Evolutionary conservation across 2,113 vertebrate species (phyloP).

Genomic region (Chlorocebus sabaeus): DNA sequence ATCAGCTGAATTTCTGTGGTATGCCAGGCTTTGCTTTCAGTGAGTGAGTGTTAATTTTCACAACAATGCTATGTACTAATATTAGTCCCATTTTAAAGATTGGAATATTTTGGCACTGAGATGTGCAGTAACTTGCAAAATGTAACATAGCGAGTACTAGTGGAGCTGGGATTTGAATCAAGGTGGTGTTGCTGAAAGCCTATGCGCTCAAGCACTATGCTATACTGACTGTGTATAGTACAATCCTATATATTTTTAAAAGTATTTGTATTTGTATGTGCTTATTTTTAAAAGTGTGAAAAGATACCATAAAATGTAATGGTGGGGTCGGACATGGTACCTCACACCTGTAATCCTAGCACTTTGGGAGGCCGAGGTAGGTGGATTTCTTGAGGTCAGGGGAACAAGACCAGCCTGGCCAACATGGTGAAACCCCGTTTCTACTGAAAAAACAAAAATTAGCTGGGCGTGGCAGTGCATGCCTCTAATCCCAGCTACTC

Average conservation of each 20-base stretch:
- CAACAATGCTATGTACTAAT: not conserved
- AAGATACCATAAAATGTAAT: not conserved
- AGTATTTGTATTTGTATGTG: not conserved
- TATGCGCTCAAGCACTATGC: not conserved
- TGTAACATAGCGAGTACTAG: not conserved
- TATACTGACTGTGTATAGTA: not conserved
- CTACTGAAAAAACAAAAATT: too few species aligned
- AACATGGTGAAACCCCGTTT: too few species aligned
- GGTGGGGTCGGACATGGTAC: too few species aligned
- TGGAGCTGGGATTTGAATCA: not conserved
- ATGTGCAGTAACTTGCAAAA: not conserved
- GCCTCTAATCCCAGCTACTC: too few species aligned
- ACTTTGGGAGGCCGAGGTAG: too few species aligned
- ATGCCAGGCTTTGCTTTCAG: not conserved
- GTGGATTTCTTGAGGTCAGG: too few species aligned
- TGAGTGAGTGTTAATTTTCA: not conserved
- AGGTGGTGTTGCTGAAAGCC: not conserved
- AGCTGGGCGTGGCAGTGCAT: fast-evolving
- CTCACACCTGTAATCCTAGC: too few species aligned
- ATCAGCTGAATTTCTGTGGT: not conserved
- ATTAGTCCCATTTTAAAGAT: not conserved
- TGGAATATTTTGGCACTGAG: not conserved
- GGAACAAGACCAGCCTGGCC: too few species aligned
- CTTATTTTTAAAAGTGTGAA: conserved; percentile 3
- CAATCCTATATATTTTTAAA: not conserved